Conservation (phyloP, 2,797 vertebrate species). For the Phalloptychus januarius region DNA sequence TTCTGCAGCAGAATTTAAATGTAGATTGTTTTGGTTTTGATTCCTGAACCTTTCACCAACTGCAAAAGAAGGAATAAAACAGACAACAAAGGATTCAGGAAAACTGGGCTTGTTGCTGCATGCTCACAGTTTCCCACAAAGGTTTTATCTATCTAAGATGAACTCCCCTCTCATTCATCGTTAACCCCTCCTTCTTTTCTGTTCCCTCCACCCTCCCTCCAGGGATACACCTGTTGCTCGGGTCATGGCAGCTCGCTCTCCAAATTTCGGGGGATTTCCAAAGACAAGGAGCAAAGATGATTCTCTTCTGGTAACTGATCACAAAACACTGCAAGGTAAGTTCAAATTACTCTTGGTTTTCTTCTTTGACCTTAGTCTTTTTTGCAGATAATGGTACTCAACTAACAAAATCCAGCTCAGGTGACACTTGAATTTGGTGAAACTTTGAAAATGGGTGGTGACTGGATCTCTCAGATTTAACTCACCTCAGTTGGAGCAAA, state of each 20-base stretch:
- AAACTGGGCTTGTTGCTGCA: conserved; percentile 26
- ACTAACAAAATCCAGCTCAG: background rate
- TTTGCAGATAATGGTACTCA: background rate
- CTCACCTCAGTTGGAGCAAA: conserved; percentile 1
- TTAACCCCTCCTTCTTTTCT: conserved; percentile 33
- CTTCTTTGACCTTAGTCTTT: background rate
- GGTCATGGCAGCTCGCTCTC: conserved; percentile 32
- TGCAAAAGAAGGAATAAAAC: background rate
- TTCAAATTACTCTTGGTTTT: background rate
- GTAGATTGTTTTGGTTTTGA: background rate
- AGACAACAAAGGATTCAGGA: conserved; percentile 14
- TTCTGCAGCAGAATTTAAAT: background rate
- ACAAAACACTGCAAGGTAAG: conserved; percentile 47
- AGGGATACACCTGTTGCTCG: conserved; percentile 66
- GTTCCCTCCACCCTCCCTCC: conserved; percentile 55
- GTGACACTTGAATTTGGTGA: background rate
- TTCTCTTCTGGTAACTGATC: conserved; percentile 1
- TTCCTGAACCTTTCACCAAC: background rate
- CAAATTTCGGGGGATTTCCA: conserved; percentile 12
- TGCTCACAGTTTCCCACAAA: conserved; percentile 14
- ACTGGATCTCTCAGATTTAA: background rate
- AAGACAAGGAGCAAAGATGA: background rate
- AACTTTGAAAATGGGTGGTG: background rate
- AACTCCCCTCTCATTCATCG: background rate
- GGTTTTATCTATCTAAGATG: conserved; percentile 9